A percentile compares a stretch with the other conserved stretches of the same genome.
Conservation (phyloP, 2,113 vertebrate genomes). For the Petromus typicus region DNA sequence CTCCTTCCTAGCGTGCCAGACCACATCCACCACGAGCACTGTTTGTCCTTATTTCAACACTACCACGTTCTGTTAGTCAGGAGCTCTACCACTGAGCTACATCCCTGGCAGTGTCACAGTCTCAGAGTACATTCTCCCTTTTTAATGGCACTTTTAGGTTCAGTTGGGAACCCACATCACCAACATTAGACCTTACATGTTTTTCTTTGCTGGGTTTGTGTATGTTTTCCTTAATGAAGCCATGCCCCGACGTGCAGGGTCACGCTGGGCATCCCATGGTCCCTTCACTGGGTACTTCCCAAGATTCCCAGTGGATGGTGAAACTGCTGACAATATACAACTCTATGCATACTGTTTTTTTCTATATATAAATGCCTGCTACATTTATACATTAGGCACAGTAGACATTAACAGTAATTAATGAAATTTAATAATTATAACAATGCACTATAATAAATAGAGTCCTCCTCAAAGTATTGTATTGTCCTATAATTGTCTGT, state of each 20-base stretch:
- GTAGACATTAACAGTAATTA: not conserved
- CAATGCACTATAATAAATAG: not conserved
- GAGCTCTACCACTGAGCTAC: not conserved
- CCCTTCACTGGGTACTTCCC: not conserved
- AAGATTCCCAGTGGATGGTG: not conserved
- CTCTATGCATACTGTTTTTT: not conserved
- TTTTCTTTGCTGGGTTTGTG: not conserved
- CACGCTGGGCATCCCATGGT: not conserved
- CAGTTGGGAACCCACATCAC: not conserved
- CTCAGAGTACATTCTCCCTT: not conserved
- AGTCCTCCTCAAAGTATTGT: not conserved
- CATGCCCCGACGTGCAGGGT: not conserved
- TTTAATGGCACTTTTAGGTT: not conserved
- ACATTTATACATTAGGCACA: not conserved
- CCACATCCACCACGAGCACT: not conserved
- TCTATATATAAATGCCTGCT: not conserved
- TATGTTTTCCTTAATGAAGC: not conserved
- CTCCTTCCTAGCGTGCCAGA: not conserved
- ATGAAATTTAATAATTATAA: not conserved
- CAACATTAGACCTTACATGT: not conserved
- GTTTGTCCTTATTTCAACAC: not conserved
- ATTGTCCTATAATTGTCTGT: not conserved
- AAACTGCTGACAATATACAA: not conserved
- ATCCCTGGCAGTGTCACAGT: not conserved
- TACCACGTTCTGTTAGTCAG: not conserved